Percentiles rank a stretch among this genome's conserved stretches.
Conservation (phyloP, 2,888 invertebrate species). For the Romanomermis culicivorax region DNA sequence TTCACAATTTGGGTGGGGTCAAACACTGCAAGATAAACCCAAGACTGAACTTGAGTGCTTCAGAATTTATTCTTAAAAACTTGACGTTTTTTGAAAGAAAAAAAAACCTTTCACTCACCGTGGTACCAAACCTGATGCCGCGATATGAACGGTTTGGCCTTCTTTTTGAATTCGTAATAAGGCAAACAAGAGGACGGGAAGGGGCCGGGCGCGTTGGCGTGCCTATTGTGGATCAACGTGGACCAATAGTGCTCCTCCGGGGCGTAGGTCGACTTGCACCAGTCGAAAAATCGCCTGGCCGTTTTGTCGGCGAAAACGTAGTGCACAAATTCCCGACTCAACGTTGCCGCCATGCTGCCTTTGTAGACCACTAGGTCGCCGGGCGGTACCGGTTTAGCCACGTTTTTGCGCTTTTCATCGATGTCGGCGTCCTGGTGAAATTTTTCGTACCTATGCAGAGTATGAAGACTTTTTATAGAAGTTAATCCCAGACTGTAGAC, state of each 20-base stretch:
- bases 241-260: constrained; percentile 9
- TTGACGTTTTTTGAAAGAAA: no score
- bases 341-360: constrained; percentile 2
- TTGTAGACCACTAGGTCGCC: constrained; percentile 5
- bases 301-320: background rate
- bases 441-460: background rate
- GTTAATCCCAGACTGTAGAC: no score
- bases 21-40: no score
- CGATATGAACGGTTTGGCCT: background rate
- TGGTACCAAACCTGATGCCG: constrained; percentile 2
- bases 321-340: constrained; percentile 5
- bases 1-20: no score
- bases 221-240: constrained; percentile 3
- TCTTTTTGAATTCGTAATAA: background rate
- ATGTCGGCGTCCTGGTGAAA: background rate
- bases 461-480: no score
- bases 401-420: background rate
- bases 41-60: no score
- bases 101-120: no score
- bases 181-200: background rate
- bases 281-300: constrained; percentile 3
- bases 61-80: no score
- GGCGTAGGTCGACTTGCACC: constrained; percentile 1
- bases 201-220: background rate
- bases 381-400: constrained; percentile 1